Evolutionary conservation across 2,888 invertebrate species (phyloP), one percentile per base, ranked within the genome.

Genomic region (Dascillus cervinus): DNA sequence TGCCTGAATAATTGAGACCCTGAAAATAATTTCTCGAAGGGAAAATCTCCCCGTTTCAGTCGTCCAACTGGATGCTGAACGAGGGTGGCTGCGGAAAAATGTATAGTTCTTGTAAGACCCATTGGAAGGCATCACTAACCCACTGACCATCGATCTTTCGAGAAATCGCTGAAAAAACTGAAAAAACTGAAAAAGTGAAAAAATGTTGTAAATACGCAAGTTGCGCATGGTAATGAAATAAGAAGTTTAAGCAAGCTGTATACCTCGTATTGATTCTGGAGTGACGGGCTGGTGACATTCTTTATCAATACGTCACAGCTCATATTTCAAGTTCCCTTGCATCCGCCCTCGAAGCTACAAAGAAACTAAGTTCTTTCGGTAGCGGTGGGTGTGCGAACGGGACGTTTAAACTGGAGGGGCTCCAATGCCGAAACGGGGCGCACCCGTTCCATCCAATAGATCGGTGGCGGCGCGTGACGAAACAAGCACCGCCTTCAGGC

Each of bases 271-370:
- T 64, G 65, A 65, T 65, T 70, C 67, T 66, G 66, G 66, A 66
- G 67, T 68, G 74, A 75, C 75, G 72, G 75, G 73, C 73, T 72
- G 71, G 73, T 73, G 75, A 75, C 75, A 75, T 73, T 73, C 69
- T 72, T 68, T 72, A 74, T 73, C 73, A 73, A 70, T 70, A 67
- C 70, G 65, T 65, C 66, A 65, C 59, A 64, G 63, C 63, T 65
- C 64, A 65, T 65, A 65, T 65, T 64, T 66, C 65, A 64, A 62
- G 63, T 65, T 60, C 61, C 60, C 62, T 59, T 59, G 62, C 62
- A 62, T 61, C 62, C 64, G 62, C 61, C 70, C 66, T 66, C 62
- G 49, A 53, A 59, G 61, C 61, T 64, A 68, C 71, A 73, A 75
- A 75, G 75, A 73, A 73, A 73, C 73, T 71, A 62, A 64, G 55